Base-by-base conservation (phyloP, 2,797 vertebrate species). In the Pogoniulus pusillus region DNA sequence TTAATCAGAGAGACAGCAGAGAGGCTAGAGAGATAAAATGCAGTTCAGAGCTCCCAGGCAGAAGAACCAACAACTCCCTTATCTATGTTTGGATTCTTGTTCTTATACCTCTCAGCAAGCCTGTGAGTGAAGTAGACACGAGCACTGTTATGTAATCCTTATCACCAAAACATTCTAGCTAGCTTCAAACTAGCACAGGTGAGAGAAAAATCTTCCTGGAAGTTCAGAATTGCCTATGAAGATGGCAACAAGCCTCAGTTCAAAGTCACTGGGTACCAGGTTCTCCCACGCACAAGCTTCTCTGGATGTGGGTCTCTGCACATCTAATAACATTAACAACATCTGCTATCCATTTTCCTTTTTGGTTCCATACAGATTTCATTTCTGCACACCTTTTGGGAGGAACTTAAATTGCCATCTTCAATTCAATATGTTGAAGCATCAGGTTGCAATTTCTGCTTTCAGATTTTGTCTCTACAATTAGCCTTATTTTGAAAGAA, bases 401-500 rank as follows among this genome's bases (percentile, higher is more conserved):
- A 79, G 62, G n/a, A 87, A 89, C 57, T 51, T 87, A 87, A 54
- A 76, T 26, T 90, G 69, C 76, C 43, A 74, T 13, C 32, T 91
- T 90, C 37, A 3, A 66, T 85, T 80, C 37, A 69, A 55, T 55
- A 92, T n/a, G 43, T 57, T 68, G 63, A 89, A 65, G 43, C 68
- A 93, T 75, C 74, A 82, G 87, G 60, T 19, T 95, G 90, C 35
- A 82, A 85, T 91, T 94, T 94, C 93, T 95, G 70, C 87, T 93
- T 96, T 87, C 89, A 89, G 89, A 93, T 91, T 95, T 95, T 94
- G 63, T 87, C 75, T 95, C 73, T 92, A 86, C 82, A 93, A 94
- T 96, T 95, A 95, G 94, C 49, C 57, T 80, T 91, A 94, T 89
- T 96, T 95, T 91, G 73, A 96, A 97, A 96, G 87, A 96, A 95